phyloP scores from a whole-genome alignment of 1,140 invertebrate species.

The Anastrepha ludens region DNA sequence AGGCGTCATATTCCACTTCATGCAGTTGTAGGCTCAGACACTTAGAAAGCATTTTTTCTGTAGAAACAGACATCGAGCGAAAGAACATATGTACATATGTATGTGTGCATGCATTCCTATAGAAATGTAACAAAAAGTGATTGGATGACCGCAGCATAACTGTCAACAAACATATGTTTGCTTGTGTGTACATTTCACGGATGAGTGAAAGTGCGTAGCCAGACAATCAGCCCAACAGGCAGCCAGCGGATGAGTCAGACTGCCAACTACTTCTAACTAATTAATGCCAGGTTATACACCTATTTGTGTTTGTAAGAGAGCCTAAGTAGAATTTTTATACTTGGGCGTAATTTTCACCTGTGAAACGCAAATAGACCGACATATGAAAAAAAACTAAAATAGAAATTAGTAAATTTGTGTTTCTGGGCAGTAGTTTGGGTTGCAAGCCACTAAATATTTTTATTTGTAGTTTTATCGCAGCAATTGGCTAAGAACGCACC shows the following conservation, averaged over 20 bases:
- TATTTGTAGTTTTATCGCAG: slow-evolving; percentile 7
- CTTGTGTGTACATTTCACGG: neutral
- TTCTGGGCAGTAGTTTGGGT: neutral
- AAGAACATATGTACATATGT: neutral
- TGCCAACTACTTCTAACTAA: slow-evolving; percentile 32
- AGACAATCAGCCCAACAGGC: neutral
- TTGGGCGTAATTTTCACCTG: slow-evolving; percentile 28
- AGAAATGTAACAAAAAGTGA: slow-evolving; percentile 17
- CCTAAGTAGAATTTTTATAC: neutral
- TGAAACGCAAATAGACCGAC: slow-evolving; percentile 27
- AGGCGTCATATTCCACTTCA: neutral
- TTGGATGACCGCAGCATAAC: neutral
- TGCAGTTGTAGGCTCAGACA: neutral
- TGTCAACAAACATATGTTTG: neutral
- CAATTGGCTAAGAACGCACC: slow-evolving; percentile 3
- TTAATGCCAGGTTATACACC: neutral
- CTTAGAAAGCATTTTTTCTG: slow-evolving; percentile 16
- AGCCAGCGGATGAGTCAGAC: neutral
- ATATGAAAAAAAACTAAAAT: neutral
- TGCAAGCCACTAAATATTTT: neutral
- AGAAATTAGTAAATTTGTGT: neutral
- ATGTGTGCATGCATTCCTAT: neutral
- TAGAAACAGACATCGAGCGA: slow-evolving; percentile 10
- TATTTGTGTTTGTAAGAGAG: neutral
- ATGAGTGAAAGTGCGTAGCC: neutral